Percentiles rank a stretch among this genome's conserved stretches.
These are phyloP conservation scores for Discoglossus pictus DNA, from an alignment of 2,797 vertebrate species.

Conservation along the genomic window DNA sequence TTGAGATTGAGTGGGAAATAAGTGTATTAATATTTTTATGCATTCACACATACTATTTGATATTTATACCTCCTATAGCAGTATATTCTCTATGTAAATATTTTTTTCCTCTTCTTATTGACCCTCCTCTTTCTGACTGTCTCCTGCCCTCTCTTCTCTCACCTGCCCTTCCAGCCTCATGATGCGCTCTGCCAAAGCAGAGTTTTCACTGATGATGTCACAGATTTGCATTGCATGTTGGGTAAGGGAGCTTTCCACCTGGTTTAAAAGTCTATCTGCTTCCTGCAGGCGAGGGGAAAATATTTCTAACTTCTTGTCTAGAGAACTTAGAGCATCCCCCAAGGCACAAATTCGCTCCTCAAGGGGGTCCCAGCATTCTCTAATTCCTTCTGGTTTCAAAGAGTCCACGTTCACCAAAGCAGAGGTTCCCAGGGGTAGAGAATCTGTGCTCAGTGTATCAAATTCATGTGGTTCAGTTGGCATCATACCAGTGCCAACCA, in stretches of 20 bases:
- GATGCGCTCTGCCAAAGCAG: conserved; percentile 4
- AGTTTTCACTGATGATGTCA: conserved; percentile 25
- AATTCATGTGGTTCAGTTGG: conserved; percentile 1
- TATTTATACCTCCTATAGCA: no score
- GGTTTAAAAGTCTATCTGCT: conserved; percentile 13
- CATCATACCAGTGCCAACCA: background rate
- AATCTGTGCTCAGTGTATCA: conserved; percentile 25
- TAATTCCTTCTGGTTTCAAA: conserved; percentile 24
- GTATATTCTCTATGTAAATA: no score
- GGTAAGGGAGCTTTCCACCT: conserved; percentile 27
- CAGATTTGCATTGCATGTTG: conserved; percentile 16
- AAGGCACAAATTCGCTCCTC: conserved; percentile 28
- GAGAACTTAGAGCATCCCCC: conserved; percentile 17
- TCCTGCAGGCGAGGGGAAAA: conserved; percentile 27
- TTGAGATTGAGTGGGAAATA: no score
- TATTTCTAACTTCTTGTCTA: conserved; percentile 31
- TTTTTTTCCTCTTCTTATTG: no score
- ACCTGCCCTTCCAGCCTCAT: conserved; percentile 13
- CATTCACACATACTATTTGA: no score
- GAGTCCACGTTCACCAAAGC: conserved; percentile 27
- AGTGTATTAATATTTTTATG: no score
- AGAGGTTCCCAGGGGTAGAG: background rate
- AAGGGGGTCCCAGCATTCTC: conserved; percentile 38
- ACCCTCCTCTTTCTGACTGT: background rate
- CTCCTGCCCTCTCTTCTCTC: background rate